Evolutionary conservation across 2,113 vertebrate genomes (phyloP), one percentile per base, ranked within the genome.

Genomic region (Gyps fulvus): DNA sequence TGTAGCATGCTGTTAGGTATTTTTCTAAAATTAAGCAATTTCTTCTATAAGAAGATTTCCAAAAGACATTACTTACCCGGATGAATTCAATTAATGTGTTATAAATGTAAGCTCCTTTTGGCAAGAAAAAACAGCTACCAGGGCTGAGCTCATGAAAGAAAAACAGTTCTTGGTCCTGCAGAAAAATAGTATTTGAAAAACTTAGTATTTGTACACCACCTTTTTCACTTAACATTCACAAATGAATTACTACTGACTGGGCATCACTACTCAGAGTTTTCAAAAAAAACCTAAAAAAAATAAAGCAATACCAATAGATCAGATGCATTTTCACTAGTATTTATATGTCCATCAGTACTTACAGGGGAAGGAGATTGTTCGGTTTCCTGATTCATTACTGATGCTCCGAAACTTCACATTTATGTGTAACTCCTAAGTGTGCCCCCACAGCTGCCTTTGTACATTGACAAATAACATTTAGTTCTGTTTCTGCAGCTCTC

Each of bases 141-240:
- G 99, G 99, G 96, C 99, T 99, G 92, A 99, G 98, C 70, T 99
- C 99, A 88, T 99, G 99, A 95, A 99, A 99, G 98, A 99, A 99
- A 98, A 99, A 99, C 9, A 99, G 97, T 82, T 99, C 99, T 96
- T 99, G 99, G 82, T 99, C 99, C 99, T 99, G 92, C n/a, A 94
- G 55, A 58, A 96, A 85, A 90, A 90, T 3, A 65, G 11, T 25
- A 82, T 71, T 96, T 95, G 70, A 98, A 98, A 97, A 98, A 98
- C 97, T 98, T 50, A 99, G 98, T 97, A 99, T 98, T 36, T 84
- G 18, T 38, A 79, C 5, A 34, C 5, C 16, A 25, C 1, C 3
- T 65, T 59, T 91, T 65, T 34, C 22, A 74, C 6, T 32, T 49
- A 70, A 65, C 20, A 42, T 42, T 89, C 47, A 79, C 22, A 87